Evolutionary conservation across 2,888 invertebrate species (phyloP).

Genomic region (Tineola bisselliella): DNA sequence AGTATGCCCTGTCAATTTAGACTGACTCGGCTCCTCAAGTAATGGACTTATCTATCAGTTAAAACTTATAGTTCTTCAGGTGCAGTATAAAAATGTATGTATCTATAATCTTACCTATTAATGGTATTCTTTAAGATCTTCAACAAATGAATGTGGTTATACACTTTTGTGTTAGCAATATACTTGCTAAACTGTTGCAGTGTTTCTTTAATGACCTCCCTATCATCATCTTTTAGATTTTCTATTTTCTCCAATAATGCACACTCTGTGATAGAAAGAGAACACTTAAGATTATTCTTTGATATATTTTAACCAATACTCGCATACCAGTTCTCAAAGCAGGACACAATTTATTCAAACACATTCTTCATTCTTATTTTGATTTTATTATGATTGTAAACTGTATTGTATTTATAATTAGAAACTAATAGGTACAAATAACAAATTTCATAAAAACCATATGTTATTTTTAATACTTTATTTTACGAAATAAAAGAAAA

Average conservation of each 20-base stretch:
- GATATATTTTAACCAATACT: too few relatives aligned
- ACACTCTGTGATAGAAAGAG: slow-evolving; percentile 31
- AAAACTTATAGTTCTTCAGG: not conserved
- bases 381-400: too few relatives aligned
- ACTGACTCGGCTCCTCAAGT: too few relatives aligned
- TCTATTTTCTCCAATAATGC: slow-evolving; percentile 42
- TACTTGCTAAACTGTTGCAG: not conserved
- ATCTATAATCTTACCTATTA: not conserved
- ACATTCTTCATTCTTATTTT: too few relatives aligned
- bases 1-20: too few relatives aligned
- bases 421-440: slow-evolving; percentile 23
- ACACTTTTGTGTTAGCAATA: not conserved
- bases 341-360: too few relatives aligned
- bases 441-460: not conserved
- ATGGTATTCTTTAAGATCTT: not conserved
- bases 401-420: slow-evolving; percentile 19
- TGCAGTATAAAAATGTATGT: not conserved
- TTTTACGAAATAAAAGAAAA: not conserved
- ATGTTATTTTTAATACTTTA: slow-evolving; percentile 7
- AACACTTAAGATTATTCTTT: not conserved
- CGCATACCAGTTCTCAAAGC: too few relatives aligned
- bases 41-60: too few relatives aligned
- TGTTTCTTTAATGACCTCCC: slow-evolving; percentile 46
- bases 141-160: not conserved
- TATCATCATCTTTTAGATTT: slow-evolving; percentile 44